Evolutionary conservation across 1,140 invertebrate genomes (phyloP), one percentile per base, ranked within the genome.

Genomic region (Plectus sambesii): DNA sequence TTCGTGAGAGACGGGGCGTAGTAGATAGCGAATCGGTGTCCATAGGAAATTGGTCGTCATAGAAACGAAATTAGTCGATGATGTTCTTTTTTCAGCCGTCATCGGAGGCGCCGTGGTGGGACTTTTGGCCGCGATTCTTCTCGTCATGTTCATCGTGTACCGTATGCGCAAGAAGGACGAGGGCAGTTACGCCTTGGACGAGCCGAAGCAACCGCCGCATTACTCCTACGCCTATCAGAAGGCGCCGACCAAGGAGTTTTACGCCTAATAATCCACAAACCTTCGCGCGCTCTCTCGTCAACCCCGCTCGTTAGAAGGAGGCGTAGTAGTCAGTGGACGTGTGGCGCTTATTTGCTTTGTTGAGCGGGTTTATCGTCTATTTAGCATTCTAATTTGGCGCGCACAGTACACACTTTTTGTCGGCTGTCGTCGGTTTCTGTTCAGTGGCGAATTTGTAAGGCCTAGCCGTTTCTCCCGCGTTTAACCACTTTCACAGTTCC

Each of bases 131-230:
- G 88, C 92, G 63, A 94, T 98, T 71, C 78, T 98, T 39, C 83
- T 97, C 52, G 87, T 97, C 38, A 97, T 98, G 90, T 97, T 98
- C 75, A 90, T 97, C 66, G 88, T 92, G 4, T 97, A 97, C 73
- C 82, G 93, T 68, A 96, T 98, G 88, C 80, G 90, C 70, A 98
- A 98, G 79, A 97, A 97, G 78, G 93, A 98, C 71, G 93, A 98
- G 73, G 93, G 93, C 12, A 93, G 87, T 53, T 98, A 97, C 70
- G 84, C 89, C 4, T 76, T 98, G 50, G 92, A 97, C 67, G 92
- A 98, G 74, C 87, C 87, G 15, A 89, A 89, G 72, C 78, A 27
- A 22, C 40, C 42, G 19, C 62, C 50, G 8, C 47, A 59, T 35
- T 55, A 56, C 43, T 36, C 46, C 29, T 65, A 65, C 44, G 57